A percentile compares a stretch with the other conserved stretches of the same genome.
phyloP scores from a whole-genome alignment of 2,888 invertebrate genomes.

The Pegoplata infirma region DNA sequence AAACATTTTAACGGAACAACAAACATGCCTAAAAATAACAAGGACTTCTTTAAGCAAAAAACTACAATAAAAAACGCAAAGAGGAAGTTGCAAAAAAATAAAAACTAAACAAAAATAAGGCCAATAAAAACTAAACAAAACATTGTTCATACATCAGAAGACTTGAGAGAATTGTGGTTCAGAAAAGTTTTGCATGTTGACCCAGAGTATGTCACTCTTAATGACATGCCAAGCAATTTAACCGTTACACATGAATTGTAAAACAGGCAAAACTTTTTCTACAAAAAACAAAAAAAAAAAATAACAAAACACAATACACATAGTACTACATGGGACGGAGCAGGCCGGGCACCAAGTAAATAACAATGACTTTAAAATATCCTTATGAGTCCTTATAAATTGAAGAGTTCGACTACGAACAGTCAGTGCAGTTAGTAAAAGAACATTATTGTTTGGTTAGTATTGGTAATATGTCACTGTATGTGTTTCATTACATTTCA shows the following conservation, averaged over 20 bases:
- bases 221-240: constrained; percentile 62
- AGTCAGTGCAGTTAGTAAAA: no score
- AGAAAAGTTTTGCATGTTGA: constrained; percentile 56
- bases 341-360: constrained; percentile 6
- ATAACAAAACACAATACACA: constrained; percentile 29
- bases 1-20: constrained; percentile 42
- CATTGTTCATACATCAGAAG: constrained; percentile 24
- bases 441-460: not conserved
- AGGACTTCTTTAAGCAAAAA: constrained; percentile 28
- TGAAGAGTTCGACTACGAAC: not conserved
- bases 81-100: constrained; percentile 33
- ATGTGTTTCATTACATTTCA: constrained; percentile 50
- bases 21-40: constrained; percentile 52
- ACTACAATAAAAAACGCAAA: no score
- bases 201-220: constrained; percentile 57
- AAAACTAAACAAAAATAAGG: constrained; percentile 35
- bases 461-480: not conserved
- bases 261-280: constrained; percentile 44
- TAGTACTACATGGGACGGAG: constrained; percentile 18
- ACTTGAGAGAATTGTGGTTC: constrained; percentile 57
- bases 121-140: constrained; percentile 35
- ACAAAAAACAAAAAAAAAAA: no score
- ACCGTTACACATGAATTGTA: constrained; percentile 58
- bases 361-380: constrained; percentile 53
- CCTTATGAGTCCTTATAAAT: constrained; percentile 44